A percentile compares a stretch with the other conserved stretches of the same genome.
Conservation (phyloP, 2,888 invertebrate genomes). For the Cataglyphis livida region DNA sequence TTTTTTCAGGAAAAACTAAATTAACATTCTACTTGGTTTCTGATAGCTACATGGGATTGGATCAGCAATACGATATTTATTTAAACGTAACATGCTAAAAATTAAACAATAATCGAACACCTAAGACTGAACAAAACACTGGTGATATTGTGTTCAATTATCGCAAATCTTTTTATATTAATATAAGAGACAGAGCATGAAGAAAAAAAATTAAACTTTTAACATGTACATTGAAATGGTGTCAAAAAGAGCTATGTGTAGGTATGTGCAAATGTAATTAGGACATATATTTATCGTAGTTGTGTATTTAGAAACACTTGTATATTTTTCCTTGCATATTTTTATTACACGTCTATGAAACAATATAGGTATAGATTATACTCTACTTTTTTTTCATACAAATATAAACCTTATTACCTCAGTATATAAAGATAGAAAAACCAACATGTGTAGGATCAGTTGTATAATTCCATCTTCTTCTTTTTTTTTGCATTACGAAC, state of each 20-base stretch:
- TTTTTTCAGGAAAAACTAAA: slow-evolving; percentile 89
- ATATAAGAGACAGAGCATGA: background rate
- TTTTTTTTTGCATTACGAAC: slow-evolving; percentile 52
- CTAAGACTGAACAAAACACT: slow-evolving; percentile 43
- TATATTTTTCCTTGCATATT: slow-evolving; percentile 58
- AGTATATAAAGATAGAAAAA: slow-evolving; percentile 72
- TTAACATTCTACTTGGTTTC: slow-evolving; percentile 95
- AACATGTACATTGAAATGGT: slow-evolving; percentile 16
- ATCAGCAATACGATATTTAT: slow-evolving; percentile 92
- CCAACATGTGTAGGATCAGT: slow-evolving; percentile 64
- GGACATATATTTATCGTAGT: slow-evolving; percentile 54
- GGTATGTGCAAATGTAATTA: background rate
- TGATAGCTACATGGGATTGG: slow-evolving; percentile 96
- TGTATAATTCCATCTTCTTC: slow-evolving; percentile 58
- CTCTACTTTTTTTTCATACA: slow-evolving; percentile 60
- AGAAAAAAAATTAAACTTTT: background rate
- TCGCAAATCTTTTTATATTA: slow-evolving; percentile 14
- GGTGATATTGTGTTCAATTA: slow-evolving; percentile 33
- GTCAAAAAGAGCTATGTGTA: background rate
- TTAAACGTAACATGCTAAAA: slow-evolving; percentile 82
- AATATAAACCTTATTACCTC: slow-evolving; percentile 67
- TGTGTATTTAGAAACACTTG: slow-evolving; percentile 58
- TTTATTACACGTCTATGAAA: slow-evolving; percentile 65
- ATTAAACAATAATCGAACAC: slow-evolving; percentile 3
- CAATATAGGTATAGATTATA: slow-evolving; percentile 59